Percentiles rank a stretch among this genome's conserved stretches.
Evolutionary conservation across 2,888 invertebrate genomes (phyloP).

Genomic region (Tenthredo scrophulariae): DNA sequence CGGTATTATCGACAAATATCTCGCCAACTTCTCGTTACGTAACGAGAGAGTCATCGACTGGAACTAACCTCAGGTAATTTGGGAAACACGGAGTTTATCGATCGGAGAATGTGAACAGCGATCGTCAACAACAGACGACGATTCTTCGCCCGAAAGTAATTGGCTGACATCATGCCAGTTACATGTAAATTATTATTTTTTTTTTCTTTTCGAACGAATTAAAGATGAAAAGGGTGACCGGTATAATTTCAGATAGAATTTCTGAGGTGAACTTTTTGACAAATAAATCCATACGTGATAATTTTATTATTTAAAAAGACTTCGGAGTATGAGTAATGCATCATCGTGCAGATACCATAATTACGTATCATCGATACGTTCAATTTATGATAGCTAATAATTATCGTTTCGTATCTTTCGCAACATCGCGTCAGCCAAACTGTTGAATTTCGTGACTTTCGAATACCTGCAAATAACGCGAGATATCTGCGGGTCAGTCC

Average conservation of each 20-base stretch:
- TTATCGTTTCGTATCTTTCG: not conserved
- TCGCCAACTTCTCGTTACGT: not conserved
- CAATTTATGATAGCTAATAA: not conserved
- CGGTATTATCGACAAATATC: constrained; percentile 14
- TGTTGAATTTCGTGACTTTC: not conserved
- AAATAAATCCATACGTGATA: not conserved
- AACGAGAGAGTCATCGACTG: not conserved
- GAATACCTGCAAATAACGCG: not conserved
- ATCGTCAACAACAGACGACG: constrained; percentile 15
- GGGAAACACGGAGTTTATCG: not conserved
- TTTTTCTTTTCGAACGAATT: not conserved
- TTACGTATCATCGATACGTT: not conserved
- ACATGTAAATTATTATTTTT: not conserved
- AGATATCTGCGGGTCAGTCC: not conserved
- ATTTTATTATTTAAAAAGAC: not conserved
- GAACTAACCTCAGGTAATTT: constrained; percentile 36
- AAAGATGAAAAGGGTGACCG: not conserved
- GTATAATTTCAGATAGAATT: not conserved
- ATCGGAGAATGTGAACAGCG: constrained; percentile 2
- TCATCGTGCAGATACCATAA: not conserved
- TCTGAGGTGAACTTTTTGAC: not conserved
- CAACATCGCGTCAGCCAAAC: not conserved
- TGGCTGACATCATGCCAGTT: not conserved
- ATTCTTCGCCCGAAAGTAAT: constrained; percentile 19
- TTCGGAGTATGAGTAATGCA: not conserved